phyloP scores from a whole-genome alignment of 92 coral and sea anemone species.

The Ricordea florida region DNA sequence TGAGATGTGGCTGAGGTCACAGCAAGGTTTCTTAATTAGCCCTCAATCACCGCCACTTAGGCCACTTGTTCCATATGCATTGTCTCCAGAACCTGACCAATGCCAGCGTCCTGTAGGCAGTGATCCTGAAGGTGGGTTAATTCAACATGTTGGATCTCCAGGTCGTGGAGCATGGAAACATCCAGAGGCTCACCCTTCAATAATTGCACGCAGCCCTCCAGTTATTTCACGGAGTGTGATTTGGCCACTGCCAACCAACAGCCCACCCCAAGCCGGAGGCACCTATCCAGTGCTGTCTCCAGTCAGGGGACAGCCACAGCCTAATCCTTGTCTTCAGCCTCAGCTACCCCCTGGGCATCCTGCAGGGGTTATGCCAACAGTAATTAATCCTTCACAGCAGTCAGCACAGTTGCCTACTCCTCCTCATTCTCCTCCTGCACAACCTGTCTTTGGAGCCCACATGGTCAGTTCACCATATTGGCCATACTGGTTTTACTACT shows the following conservation, averaged over 20 bases:
- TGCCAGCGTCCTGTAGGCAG: not conserved
- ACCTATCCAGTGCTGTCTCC: not conserved
- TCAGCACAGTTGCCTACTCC: conserved; percentile 11
- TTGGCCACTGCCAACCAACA: not conserved
- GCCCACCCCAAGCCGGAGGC: not conserved
- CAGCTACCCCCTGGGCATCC: not conserved
- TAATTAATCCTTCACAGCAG: conserved; percentile 1
- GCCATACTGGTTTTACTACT: conserved; percentile 29
- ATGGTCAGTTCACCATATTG: conserved; percentile 71
- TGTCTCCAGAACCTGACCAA: conserved; percentile 10
- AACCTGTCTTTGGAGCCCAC: conserved; percentile 48
- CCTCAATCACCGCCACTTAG: not conserved
- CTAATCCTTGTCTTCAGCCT: not conserved
- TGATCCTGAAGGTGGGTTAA: not conserved
- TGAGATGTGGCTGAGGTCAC: conserved; percentile 7
- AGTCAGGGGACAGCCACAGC: not conserved
- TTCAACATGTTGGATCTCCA: not conserved
- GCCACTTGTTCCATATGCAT: conserved; percentile 20
- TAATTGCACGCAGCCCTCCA: conserved; percentile 18
- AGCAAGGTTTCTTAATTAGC: not conserved
- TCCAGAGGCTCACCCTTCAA: not conserved
- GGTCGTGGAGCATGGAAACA: conserved; percentile 1
- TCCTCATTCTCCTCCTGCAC: not conserved
- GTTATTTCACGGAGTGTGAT: not conserved
- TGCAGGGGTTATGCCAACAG: not conserved